A percentile compares a stretch with the other conserved stretches of the same genome.
These are phyloP conservation scores for Copsychus sechellarum DNA, from an alignment of 2,113 vertebrate genomes.

Conservation along the genomic window DNA sequence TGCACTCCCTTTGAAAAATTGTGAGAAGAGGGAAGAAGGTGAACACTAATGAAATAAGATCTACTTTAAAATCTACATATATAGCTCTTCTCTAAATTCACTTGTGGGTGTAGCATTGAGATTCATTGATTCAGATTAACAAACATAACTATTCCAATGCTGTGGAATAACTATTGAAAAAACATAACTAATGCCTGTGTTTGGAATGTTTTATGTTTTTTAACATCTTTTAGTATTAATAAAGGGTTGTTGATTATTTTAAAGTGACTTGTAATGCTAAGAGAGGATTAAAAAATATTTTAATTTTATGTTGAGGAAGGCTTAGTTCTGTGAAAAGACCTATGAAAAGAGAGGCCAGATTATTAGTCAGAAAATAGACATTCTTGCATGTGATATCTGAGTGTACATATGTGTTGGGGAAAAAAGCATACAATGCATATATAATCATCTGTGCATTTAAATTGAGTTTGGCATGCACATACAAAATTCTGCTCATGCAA, in stretches of 20 bases:
- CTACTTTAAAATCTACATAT: not conserved
- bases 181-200: not conserved
- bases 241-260: not conserved
- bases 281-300: not conserved
- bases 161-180: not conserved
- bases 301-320: not conserved
- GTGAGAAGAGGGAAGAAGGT: not conserved
- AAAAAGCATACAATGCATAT: not conserved
- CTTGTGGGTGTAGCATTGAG: not conserved
- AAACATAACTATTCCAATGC: not conserved
- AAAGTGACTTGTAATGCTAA: not conserved
- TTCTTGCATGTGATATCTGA: conserved; percentile 37
- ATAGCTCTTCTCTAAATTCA: not conserved
- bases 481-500: not conserved
- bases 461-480: conserved; percentile 24
- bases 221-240: not conserved
- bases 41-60: not conserved
- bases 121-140: not conserved
- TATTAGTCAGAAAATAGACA: conserved; percentile 51
- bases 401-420: not conserved
- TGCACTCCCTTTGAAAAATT: not conserved
- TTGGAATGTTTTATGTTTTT: not conserved
- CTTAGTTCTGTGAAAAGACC: not conserved
- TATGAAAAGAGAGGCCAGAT: not conserved
- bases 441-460: not conserved